These are phyloP conservation scores for Neomorphus geoffroyi DNA, from an alignment of 2,797 vertebrate species.

Conservation along the genomic window DNA sequence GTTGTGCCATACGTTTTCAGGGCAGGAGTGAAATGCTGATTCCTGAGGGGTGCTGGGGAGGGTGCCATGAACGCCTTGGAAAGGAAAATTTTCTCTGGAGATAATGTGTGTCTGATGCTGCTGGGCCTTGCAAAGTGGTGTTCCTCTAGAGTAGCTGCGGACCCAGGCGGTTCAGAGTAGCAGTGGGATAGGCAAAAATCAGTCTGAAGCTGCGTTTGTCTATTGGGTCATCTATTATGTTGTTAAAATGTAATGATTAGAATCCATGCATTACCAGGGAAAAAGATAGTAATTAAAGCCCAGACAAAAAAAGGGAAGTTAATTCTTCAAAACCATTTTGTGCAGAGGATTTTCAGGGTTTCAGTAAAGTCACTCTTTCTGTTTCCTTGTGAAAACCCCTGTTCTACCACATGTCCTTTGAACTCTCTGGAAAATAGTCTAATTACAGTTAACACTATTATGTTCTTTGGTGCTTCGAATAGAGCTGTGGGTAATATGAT, in stretches of 20 bases:
- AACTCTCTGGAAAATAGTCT: conserved; percentile 49
- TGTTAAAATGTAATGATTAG: conserved; percentile 12
- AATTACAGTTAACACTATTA: conserved; percentile 42
- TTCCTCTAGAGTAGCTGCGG: neutral
- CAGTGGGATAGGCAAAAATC: neutral
- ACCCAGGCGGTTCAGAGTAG: neutral
- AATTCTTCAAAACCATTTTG: conserved; percentile 20
- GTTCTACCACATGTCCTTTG: neutral
- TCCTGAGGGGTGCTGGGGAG: neutral
- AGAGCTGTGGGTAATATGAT: conserved; percentile 26
- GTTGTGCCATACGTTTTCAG: neutral
- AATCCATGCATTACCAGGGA: neutral
- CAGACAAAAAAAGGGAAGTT: neutral
- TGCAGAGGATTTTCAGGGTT: conserved; percentile 6
- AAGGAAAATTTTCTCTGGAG: neutral
- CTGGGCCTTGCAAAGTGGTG: neutral
- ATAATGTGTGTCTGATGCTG: neutral
- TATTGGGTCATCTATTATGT: neutral
- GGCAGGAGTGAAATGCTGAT: neutral
- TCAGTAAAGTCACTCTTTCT: conserved; percentile 11
- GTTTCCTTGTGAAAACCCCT: neutral
- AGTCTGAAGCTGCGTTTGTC: neutral
- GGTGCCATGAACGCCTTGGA: rapidly evolving
- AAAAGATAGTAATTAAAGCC: conserved; percentile 19
- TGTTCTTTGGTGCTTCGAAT: conserved; percentile 38